phyloP scores from a whole-genome alignment of 2,797 vertebrate species.

The Xerus rutilus region DNA sequence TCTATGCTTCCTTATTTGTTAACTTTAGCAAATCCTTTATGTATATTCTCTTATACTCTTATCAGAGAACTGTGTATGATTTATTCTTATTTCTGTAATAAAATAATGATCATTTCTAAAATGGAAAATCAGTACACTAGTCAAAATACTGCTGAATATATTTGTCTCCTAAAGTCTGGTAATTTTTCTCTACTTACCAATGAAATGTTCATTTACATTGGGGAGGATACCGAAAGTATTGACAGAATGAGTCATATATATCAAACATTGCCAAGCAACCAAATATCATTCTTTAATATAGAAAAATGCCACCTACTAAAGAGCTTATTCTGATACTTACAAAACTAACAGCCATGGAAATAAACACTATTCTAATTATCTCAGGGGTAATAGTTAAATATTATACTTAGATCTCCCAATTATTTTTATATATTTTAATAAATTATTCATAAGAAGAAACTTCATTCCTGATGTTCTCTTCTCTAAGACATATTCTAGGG shows the following conservation, averaged over 20 bases:
- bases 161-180: neutral
- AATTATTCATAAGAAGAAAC: constrained; percentile 14
- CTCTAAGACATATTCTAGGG: neutral
- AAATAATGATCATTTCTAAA: constrained; percentile 33
- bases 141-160: constrained; percentile 5
- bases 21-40: neutral
- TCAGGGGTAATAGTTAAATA: neutral
- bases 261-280: neutral
- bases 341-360: neutral
- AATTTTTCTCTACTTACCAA: constrained; percentile 42
- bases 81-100: constrained; percentile 3
- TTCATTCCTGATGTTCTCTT: neutral
- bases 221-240: neutral
- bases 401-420: neutral
- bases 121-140: neutral
- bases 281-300: neutral
- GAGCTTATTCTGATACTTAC: neutral
- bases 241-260: neutral
- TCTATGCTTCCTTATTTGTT: neutral
- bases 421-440: constrained; percentile 12
- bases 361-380: neutral
- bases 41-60: neutral
- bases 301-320: neutral
- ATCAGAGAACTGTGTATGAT: neutral
- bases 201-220: neutral